phyloP scores from a whole-genome alignment of 2,888 invertebrate genomes.

The Drosophila greeni region DNA sequence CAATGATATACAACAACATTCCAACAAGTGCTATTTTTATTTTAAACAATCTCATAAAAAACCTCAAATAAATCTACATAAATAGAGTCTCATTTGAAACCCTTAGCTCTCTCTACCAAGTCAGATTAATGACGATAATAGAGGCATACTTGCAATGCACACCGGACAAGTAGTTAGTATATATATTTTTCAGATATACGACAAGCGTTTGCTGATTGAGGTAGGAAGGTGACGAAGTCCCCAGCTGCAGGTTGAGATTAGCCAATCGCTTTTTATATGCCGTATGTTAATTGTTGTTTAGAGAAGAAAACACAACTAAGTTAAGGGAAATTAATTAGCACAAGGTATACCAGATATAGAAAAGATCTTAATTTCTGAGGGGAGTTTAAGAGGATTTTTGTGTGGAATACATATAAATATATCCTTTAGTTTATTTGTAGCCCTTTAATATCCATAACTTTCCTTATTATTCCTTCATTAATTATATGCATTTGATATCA shows the following conservation, averaged over 20 bases:
- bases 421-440: too few relatives aligned
- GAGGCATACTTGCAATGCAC: background rate
- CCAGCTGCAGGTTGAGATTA: slow-evolving; percentile 5
- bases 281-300: slow-evolving; percentile 3
- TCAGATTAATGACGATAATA: slow-evolving; percentile 11
- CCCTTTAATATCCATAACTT: background rate
- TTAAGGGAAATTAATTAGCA: background rate
- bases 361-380: too few relatives aligned
- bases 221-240: slow-evolving; percentile 12
- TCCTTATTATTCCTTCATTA: background rate
- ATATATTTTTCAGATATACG: slow-evolving; percentile 8
- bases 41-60: background rate
- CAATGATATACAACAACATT: background rate
- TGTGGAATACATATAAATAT: background rate
- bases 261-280: slow-evolving; percentile 1
- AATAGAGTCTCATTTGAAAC: background rate
- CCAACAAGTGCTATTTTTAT: background rate
- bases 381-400: too few relatives aligned
- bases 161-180: background rate
- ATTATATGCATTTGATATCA: too few relatives aligned
- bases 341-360: background rate
- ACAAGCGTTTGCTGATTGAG: slow-evolving; percentile 17
- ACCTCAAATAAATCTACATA: background rate
- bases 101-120: background rate
- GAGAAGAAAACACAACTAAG: background rate